These are phyloP conservation scores for Scrobipalpa costella DNA, from an alignment of 2,888 invertebrate genomes.

Conservation along the genomic window DNA sequence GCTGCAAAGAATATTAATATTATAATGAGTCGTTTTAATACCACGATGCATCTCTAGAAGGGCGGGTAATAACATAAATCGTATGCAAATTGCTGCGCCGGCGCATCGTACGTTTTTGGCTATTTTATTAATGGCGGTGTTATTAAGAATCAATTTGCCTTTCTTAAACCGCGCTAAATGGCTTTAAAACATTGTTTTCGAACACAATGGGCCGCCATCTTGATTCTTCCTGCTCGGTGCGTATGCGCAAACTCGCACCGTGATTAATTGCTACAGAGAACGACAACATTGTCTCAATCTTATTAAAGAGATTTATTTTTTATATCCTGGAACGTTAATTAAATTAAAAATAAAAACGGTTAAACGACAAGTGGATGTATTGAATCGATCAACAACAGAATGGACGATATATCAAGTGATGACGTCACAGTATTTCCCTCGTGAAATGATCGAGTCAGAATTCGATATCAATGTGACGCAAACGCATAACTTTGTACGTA, in stretches of 20 bases:
- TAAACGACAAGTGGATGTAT: constrained; percentile 23
- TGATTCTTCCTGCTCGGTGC: constrained; percentile 49
- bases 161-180: constrained; percentile 49
- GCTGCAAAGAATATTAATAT: constrained; percentile 37
- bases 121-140: constrained; percentile 61
- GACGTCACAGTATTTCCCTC: constrained; percentile 7
- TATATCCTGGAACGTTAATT: constrained; percentile 26
- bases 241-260: constrained; percentile 36
- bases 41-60: constrained; percentile 36
- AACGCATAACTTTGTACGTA: constrained; percentile 2
- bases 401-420: constrained; percentile 5
- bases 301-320: constrained; percentile 40
- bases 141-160: constrained; percentile 75
- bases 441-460: neutral
- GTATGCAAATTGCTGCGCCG: constrained; percentile 60
- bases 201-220: constrained; percentile 40
- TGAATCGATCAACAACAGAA: constrained; percentile 14
- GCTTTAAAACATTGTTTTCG: constrained; percentile 42
- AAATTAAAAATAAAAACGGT: constrained; percentile 24
- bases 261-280: constrained; percentile 41
- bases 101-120: constrained; percentile 52
- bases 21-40: constrained; percentile 39
- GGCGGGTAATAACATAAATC: constrained; percentile 51
- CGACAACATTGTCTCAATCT: constrained; percentile 38
- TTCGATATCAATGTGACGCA: constrained; percentile 5